Evolutionary conservation across 2,888 invertebrate species (phyloP), one percentile per base, ranked within the genome.

Genomic region (Matsumyia berberina): DNA sequence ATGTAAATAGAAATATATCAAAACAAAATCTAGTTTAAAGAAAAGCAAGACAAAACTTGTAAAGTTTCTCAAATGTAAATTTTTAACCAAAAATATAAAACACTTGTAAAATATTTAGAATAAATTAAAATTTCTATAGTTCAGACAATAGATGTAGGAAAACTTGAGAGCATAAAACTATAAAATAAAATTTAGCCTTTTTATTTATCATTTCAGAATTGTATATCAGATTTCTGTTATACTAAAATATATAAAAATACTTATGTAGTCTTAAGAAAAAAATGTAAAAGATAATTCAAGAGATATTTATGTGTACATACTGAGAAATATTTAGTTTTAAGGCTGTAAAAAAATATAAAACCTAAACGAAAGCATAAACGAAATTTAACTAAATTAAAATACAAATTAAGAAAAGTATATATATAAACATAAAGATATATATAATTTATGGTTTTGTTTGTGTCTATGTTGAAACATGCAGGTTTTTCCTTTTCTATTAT

Each of bases 381-480:
- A 78, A 83, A 62, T 49, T 67, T 58, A 76, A 55, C 5, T 67
- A 51, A 67, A 76, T 37, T 31, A 66, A 51, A 67, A 58, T 31
- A 49, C 17, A 51, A 29, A 31, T 4, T 19, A 33, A 44, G 17
- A 44, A 57, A 44, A 29, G 58, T 66, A 55, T 19, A 66, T 37
- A 53, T 49, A 70, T 8, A 58, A 46, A 19, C 58, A 77, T 44
- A 39, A 58, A 35, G 42, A 17, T 37, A 46, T 51, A 17, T 53
- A 60, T 24, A 44, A 85, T 79, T 74, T 69, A 69, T 69, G 35
- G 37, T 58, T 76, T 80, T 85, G 66, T 76, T 85, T 66, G 70
- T 80, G 69, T 58, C 57, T 51, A 37, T 69, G 74, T 73, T 76
- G 37, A 44, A 58, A 58, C 6, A 70, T 55, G 53, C 29, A 60